Conservation (phyloP, 2,797 vertebrate species). For the Phaenicophaeus curvirostris region DNA sequence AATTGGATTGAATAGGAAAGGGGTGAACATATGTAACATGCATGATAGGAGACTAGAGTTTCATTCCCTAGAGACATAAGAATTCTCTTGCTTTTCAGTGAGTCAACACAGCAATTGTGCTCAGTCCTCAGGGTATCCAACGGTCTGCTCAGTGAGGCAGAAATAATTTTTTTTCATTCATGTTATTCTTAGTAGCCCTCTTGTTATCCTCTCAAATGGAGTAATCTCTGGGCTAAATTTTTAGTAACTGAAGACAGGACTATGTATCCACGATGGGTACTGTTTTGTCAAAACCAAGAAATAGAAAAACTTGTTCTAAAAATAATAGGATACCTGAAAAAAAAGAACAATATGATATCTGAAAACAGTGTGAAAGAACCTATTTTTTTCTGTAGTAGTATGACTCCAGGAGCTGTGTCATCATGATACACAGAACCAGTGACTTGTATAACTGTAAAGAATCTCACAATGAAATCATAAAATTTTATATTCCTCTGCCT, state of each 20-base stretch:
- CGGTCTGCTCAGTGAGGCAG: not conserved
- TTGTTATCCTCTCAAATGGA: not conserved
- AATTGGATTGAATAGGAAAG: conserved; percentile 1
- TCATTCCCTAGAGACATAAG: not conserved
- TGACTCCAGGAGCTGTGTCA: not conserved
- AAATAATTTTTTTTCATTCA: conserved; percentile 33
- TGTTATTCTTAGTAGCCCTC: not conserved
- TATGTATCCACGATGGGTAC: not conserved
- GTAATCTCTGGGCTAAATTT: not conserved
- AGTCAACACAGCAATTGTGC: not conserved
- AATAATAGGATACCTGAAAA: not conserved
- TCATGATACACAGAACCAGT: not conserved
- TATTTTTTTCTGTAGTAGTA: not conserved
- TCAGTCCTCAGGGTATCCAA: not conserved
- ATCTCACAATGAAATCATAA: not conserved
- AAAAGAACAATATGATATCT: not conserved
- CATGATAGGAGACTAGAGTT: not conserved
- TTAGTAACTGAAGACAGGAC: not conserved
- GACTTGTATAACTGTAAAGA: not conserved
- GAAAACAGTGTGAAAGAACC: not conserved
- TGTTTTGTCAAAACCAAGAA: not conserved
- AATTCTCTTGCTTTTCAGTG: conserved; percentile 22
- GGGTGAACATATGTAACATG: not conserved
- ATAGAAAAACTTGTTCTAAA: not conserved
- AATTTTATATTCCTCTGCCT: not conserved